Conservation (phyloP, 2,888 invertebrate genomes). For the Hirtodrosophila cameraria region DNA sequence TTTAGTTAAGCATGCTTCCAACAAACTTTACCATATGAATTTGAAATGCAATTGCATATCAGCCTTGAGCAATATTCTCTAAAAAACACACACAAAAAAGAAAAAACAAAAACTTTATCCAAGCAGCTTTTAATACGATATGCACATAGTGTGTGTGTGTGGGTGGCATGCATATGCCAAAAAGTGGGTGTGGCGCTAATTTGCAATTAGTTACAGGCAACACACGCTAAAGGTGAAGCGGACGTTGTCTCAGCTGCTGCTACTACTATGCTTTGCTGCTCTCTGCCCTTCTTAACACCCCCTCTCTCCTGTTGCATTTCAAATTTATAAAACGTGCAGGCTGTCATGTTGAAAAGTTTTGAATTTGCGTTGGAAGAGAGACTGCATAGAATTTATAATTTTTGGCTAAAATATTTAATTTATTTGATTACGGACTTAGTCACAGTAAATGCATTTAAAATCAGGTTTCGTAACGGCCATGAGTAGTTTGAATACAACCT, state of each 20-base stretch:
- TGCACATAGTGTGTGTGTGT: slow-evolving; percentile 25
- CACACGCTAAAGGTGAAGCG: slow-evolving; percentile 31
- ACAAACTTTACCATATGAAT: slow-evolving; percentile 60
- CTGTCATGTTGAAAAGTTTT: slow-evolving; percentile 34
- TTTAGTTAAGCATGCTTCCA: slow-evolving; percentile 55
- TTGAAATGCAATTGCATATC: slow-evolving; percentile 63
- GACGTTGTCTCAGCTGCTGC: slow-evolving; percentile 35
- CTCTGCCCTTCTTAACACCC: background rate
- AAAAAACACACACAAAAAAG: no score
- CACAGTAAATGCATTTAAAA: no score
- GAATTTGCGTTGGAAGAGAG: no score
- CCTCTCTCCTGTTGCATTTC: slow-evolving; percentile 6
- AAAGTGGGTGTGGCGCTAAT: slow-evolving; percentile 40
- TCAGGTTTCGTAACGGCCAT: no score
- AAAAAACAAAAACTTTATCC: slow-evolving; percentile 49
- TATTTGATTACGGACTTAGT: no score
- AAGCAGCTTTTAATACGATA: slow-evolving; percentile 45
- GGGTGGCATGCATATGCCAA: background rate
- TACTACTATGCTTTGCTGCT: slow-evolving; percentile 6
- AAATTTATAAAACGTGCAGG: slow-evolving; percentile 30
- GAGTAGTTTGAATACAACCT: no score
- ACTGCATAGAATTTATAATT: slow-evolving; percentile 19
- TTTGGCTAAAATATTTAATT: background rate
- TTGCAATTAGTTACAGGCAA: slow-evolving; percentile 45
- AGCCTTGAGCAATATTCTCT: slow-evolving; percentile 42